These are phyloP conservation scores for Ellobium chinense DNA, from an alignment of 2,888 invertebrate genomes.

Conservation along the genomic window DNA sequence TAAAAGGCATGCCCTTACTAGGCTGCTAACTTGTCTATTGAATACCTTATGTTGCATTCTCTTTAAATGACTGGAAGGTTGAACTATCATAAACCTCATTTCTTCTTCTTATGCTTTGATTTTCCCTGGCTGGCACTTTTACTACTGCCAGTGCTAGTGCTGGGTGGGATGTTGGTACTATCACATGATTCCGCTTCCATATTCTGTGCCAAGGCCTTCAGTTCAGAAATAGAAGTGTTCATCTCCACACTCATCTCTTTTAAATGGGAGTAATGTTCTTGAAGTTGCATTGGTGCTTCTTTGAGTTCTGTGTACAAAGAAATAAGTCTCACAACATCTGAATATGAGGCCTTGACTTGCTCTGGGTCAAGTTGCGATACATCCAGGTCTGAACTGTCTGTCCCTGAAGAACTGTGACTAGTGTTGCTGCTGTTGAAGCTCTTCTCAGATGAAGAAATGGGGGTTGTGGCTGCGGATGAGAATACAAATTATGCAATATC, in stretches of 20 bases:
- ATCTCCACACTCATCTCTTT: constrained; percentile 9
- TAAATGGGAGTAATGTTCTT: constrained; percentile 12
- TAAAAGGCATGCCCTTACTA: too few relatives aligned
- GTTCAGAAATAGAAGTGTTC: constrained; percentile 6
- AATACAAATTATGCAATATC: too few relatives aligned
- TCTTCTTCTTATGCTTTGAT: constrained; percentile 30
- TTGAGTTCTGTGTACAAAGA: constrained; percentile 25
- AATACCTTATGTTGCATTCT: too few relatives aligned
- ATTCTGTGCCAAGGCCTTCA: constrained; percentile 22
- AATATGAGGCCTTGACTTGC: constrained; percentile 19
- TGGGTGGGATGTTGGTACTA: too few relatives aligned
- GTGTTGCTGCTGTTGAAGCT: not conserved
- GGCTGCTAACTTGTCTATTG: too few relatives aligned
- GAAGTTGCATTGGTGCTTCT: not conserved
- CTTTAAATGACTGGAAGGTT: too few relatives aligned
- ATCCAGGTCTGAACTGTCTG: not conserved
- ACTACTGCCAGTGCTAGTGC: not conserved
- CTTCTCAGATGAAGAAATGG: not conserved
- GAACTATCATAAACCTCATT: too few relatives aligned
- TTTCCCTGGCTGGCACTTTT: not conserved
- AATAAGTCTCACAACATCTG: constrained; percentile 14
- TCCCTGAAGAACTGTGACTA: not conserved
- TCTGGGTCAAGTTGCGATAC: not conserved
- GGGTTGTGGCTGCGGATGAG: not conserved
- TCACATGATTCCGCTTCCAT: not conserved